Base-by-base conservation (phyloP, 2,113 vertebrate species). In the Furnarius figulus region DNA sequence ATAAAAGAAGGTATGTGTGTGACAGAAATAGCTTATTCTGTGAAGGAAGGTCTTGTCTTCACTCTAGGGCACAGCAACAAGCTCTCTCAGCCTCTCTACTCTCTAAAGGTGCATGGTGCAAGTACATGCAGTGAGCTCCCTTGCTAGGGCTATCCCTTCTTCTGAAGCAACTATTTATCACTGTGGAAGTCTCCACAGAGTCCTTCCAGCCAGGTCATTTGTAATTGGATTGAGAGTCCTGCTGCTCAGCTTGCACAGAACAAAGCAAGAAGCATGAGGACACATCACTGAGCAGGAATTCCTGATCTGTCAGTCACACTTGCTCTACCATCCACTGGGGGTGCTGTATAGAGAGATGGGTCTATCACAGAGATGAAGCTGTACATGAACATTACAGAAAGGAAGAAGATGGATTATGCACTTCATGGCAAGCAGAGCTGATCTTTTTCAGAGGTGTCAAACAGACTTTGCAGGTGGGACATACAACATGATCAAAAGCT, bases 1-100 rank as follows among this genome's bases (percentile, higher is more conserved):
- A 68, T 52, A 35, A 66, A 63, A 70, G 31, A 76, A 24, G 37
- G 19, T 59, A 5, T 0, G 1, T 37, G 8, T 28, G 31, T 80
- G 67, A 39, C 40, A 68, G 55, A 90, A 96, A 35, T 27, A 66
- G 20, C 35, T 47, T 74, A 18, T 67, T 87, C 66, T 82, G 21
- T 72, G 61, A 35, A 59, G 59, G 52, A 70, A 67, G 40, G 17
- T 76, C 42, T 72, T 52, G 31, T 33, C 50, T 81, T 67, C 49
- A 24, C 18, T 62, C 7, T 12, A 35, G 28, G 40, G n/a, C 37
- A 46, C 22, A 52, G 23, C 12, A 6, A 44, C 0, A 0, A 30
- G 17, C 6, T 8, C 21, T 47, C 49, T 52, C 31, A 40, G 42
- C 40, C 40, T 74, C 74, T 62, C 55, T 42, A 18, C 40, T 74